phyloP scores from a whole-genome alignment of 2,797 vertebrate species.

The Neomorphus geoffroyi region DNA sequence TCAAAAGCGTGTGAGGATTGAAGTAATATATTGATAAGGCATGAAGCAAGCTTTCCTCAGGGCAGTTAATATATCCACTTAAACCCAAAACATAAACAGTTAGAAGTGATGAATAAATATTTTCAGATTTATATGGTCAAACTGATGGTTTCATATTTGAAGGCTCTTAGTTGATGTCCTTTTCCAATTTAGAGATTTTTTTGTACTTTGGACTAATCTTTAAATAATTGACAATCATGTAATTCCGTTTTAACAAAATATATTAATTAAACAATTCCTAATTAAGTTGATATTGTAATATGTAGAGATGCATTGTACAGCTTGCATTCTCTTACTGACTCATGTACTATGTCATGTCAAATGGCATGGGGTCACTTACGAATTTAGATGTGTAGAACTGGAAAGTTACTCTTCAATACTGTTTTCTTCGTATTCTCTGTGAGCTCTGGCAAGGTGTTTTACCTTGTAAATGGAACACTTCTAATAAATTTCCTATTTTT shows the following conservation, averaged over 20 bases:
- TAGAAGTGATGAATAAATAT: background rate
- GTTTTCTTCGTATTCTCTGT: background rate
- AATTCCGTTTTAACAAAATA: background rate
- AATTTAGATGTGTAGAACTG: background rate
- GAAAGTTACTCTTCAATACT: background rate
- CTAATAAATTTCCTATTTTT: background rate
- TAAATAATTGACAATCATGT: background rate
- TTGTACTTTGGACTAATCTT: background rate
- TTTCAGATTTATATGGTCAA: background rate
- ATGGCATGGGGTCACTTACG: background rate
- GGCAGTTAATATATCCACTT: background rate
- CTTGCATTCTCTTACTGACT: background rate
- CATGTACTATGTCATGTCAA: background rate
- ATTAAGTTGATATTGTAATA: background rate
- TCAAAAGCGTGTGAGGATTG: background rate
- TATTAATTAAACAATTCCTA: background rate
- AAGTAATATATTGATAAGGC: background rate
- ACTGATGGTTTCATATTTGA: background rate
- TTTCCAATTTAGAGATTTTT: background rate
- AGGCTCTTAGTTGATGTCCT: background rate
- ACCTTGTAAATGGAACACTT: background rate
- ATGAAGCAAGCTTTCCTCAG: background rate
- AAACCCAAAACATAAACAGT: background rate
- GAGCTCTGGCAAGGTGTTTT: background rate
- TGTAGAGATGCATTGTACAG: background rate